Evolutionary conservation across 2,797 vertebrate genomes (phyloP).

Genomic region (Parauchenoglanis punctatus): DNA sequence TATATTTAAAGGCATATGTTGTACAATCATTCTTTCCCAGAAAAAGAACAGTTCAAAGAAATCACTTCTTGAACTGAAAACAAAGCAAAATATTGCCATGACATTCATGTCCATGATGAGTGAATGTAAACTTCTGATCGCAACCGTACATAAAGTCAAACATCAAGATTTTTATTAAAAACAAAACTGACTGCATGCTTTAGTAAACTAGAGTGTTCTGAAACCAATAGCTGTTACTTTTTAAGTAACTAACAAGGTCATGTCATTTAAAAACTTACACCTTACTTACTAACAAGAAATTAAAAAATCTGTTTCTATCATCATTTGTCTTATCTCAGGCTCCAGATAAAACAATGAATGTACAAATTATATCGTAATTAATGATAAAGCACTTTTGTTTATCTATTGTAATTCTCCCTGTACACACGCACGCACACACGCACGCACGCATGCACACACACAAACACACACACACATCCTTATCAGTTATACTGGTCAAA

Average conservation of each 20-base stretch:
- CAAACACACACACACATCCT: not conserved
- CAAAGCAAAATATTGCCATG: too few species aligned
- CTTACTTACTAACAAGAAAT: not conserved
- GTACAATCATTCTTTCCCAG: too few species aligned
- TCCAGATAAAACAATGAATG: not conserved
- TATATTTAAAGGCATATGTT: too few species aligned
- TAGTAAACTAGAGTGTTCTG: not conserved
- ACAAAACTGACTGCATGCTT: too few species aligned
- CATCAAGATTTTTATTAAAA: too few species aligned
- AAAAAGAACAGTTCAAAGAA: too few species aligned
- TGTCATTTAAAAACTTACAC: not conserved
- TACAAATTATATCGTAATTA: not conserved
- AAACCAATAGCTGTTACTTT: not conserved
- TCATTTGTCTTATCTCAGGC: not conserved
- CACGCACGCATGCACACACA: not conserved
- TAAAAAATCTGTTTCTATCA: not conserved
- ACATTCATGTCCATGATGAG: too few species aligned
- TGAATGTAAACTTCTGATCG: too few species aligned
- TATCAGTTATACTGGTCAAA: not conserved
- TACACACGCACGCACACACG: not conserved
- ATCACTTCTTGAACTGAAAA: too few species aligned
- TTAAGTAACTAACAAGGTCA: too few species aligned
- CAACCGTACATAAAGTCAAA: too few species aligned
- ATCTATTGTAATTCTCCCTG: not conserved
- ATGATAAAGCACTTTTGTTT: not conserved